Conservation (phyloP, 2,888 invertebrate species). For the Thereva unica region DNA sequence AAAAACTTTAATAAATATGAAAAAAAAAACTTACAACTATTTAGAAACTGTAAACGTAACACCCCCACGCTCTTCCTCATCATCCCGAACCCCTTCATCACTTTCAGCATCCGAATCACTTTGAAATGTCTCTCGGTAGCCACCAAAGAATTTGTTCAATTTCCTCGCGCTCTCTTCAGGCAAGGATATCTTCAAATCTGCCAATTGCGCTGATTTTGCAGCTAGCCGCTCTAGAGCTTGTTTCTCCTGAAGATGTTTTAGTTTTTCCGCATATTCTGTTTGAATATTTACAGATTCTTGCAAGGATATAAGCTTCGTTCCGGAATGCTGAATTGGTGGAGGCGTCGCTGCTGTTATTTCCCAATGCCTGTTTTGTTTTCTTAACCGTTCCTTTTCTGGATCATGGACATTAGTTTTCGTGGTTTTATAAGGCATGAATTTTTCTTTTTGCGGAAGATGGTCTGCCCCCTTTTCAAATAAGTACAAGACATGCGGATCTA, state of each 20-base stretch:
- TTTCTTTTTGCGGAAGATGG: conserved; percentile 45
- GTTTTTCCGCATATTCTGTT: conserved; percentile 48
- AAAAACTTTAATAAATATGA: conserved; percentile 18
- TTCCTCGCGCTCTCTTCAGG: conserved; percentile 47
- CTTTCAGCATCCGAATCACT: conserved; percentile 48
- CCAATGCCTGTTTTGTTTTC: conserved; percentile 53
- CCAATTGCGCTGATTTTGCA: conserved; percentile 43
- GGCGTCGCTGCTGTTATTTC: conserved; percentile 57
- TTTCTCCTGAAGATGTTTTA: conserved; percentile 51
- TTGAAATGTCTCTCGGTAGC: conserved; percentile 46
- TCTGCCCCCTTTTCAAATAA: conserved; percentile 48
- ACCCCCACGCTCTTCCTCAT: conserved; percentile 46
- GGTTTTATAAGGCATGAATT: conserved; percentile 54
- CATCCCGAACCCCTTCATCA: conserved; percentile 51
- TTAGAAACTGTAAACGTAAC: conserved; percentile 47
- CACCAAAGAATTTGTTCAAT: conserved; percentile 48
- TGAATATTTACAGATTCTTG: conserved; percentile 54
- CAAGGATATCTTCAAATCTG: conserved; percentile 39
- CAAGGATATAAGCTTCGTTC: conserved; percentile 50
- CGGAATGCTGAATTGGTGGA: conserved; percentile 51
- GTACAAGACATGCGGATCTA: conserved; percentile 53
- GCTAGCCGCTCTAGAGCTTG: conserved; percentile 53
- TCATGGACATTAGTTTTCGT: conserved; percentile 54
- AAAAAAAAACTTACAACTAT: conserved; percentile 34
- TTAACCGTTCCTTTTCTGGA: conserved; percentile 52